Evolutionary conservation across 2,888 invertebrate genomes (phyloP).

Genomic region (Lycia hirtaria): DNA sequence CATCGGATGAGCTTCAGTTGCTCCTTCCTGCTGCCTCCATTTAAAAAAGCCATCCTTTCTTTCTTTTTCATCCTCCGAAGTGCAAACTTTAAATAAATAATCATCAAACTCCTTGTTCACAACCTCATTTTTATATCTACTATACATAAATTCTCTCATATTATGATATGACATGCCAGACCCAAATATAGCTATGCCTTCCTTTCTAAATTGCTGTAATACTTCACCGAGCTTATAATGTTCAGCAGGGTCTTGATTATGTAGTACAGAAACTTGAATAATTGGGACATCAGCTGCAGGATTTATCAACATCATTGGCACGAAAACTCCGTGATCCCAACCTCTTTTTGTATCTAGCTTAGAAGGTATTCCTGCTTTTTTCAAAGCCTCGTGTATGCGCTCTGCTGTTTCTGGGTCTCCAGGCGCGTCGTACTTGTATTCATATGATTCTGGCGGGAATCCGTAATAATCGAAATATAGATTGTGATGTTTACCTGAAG

Average conservation of each 20-base stretch:
- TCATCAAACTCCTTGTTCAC: constrained; percentile 75
- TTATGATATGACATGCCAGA: constrained; percentile 82
- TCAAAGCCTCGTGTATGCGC: constrained; percentile 61
- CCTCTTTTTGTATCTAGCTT: constrained; percentile 72
- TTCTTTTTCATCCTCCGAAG: constrained; percentile 57
- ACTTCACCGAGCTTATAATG: constrained; percentile 73
- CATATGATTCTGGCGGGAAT: constrained; percentile 76
- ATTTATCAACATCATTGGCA: constrained; percentile 79
- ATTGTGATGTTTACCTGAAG: constrained; percentile 71
- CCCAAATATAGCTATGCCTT: constrained; percentile 72
- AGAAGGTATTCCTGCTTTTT: constrained; percentile 66
- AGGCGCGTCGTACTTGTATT: constrained; percentile 74
- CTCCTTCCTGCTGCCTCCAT: constrained; percentile 70
- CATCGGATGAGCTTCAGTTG: constrained; percentile 71
- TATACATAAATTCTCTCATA: constrained; percentile 70
- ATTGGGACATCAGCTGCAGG: constrained; percentile 76
- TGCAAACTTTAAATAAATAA: constrained; percentile 68
- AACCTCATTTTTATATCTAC: constrained; percentile 51
- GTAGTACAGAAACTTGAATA: constrained; percentile 71
- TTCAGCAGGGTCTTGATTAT: constrained; percentile 66
- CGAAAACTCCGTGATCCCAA: constrained; percentile 82
- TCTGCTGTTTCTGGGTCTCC: constrained; percentile 71
- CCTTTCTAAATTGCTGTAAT: constrained; percentile 68
- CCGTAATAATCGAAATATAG: constrained; percentile 80
- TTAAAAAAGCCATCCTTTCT: constrained; percentile 58